Evolutionary conservation across 2,113 vertebrate species (phyloP).

Genomic region (Pithys albifrons): DNA sequence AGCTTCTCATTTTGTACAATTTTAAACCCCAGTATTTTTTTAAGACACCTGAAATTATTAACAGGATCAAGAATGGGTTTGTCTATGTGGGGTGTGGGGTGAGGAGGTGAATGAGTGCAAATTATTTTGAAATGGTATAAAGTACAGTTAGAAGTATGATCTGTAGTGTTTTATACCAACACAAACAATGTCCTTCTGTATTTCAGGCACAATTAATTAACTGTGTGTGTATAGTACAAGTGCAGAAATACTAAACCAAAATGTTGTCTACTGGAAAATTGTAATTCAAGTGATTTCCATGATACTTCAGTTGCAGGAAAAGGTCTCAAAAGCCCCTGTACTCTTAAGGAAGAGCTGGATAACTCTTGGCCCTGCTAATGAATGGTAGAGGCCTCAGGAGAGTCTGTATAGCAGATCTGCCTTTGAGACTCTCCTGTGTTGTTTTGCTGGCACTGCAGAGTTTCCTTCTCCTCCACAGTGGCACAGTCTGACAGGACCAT

Average conservation of each 20-base stretch:
- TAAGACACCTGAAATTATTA: constrained; percentile 19
- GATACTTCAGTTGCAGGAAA: not conserved
- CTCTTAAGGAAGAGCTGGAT: not conserved
- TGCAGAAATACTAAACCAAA: not conserved
- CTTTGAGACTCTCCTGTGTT: not conserved
- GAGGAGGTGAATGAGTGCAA: not conserved
- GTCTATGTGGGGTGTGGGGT: not conserved
- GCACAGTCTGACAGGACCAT: not conserved
- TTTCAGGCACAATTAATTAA: not conserved
- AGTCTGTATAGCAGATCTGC: not conserved
- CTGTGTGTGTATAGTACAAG: not conserved
- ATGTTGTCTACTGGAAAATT: not conserved
- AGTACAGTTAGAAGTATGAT: not conserved
- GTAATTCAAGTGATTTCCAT: not conserved
- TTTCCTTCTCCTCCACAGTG: accelerated
- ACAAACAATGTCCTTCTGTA: not conserved
- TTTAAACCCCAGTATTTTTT: constrained; percentile 46
- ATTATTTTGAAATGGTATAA: constrained; percentile 22
- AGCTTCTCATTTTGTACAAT: constrained; percentile 37
- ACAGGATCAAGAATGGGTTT: not conserved
- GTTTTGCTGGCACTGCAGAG: not conserved
- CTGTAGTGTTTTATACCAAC: not conserved
- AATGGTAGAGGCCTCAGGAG: not conserved
- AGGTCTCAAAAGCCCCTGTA: accelerated
- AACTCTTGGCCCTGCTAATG: not conserved